Percentiles rank a stretch among this genome's conserved stretches.
phyloP scores from a whole-genome alignment of 1,140 invertebrate genomes.

The Paracyclopina nana region DNA sequence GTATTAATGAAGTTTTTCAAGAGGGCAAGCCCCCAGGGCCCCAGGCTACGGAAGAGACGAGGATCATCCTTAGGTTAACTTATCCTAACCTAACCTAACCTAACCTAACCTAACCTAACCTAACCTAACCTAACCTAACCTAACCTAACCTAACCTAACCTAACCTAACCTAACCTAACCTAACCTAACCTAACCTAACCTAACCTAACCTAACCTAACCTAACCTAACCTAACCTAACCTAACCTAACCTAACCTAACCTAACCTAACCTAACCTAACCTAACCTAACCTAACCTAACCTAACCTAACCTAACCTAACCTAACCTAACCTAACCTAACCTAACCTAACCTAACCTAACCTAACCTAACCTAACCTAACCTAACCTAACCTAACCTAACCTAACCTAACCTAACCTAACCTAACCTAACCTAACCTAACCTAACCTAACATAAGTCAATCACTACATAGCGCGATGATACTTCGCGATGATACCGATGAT shows the following conservation, averaged over 20 bases:
- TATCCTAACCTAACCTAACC: too few species aligned
- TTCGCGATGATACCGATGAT: too few species aligned
- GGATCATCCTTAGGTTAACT: too few species aligned
- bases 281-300: constrained; percentile 20
- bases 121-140: constrained; percentile 20
- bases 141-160: constrained; percentile 17
- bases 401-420: constrained; percentile 20
- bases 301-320: constrained; percentile 20
- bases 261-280: constrained; percentile 20
- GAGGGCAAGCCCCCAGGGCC: too few species aligned
- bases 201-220: constrained; percentile 20
- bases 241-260: constrained; percentile 21
- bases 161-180: constrained; percentile 19
- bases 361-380: constrained; percentile 19
- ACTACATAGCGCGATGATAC: too few species aligned
- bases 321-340: constrained; percentile 21
- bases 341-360: constrained; percentile 20
- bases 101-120: constrained; percentile 20
- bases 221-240: constrained; percentile 19
- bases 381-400: constrained; percentile 19
- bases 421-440: constrained; percentile 19
- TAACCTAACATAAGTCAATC: too few species aligned
- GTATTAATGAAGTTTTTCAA: too few species aligned
- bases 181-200: constrained; percentile 20
- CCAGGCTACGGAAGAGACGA: too few species aligned